A percentile compares a stretch with the other conserved stretches of the same genome.
Conservation (phyloP, 92 coral and sea anemone genomes). For the Bergia sp. region DNA sequence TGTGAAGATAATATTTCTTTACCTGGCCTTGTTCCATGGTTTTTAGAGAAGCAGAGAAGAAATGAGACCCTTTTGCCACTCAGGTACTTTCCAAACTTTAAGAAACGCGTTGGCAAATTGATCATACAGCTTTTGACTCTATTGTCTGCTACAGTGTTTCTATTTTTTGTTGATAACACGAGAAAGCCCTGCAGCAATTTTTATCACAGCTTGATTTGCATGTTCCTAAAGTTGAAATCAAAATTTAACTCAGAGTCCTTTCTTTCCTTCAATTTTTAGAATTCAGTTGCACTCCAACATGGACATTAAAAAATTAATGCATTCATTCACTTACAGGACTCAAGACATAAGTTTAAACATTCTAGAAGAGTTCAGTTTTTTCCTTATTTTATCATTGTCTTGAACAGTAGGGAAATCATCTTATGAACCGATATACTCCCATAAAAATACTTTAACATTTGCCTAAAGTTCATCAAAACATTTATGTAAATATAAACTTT, state of each 20-base stretch:
- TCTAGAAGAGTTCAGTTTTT: no score
- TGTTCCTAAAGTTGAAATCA: neutral
- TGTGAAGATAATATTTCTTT: neutral
- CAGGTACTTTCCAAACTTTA: neutral
- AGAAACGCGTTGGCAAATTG: neutral
- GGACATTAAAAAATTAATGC: neutral
- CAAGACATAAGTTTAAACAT: neutral
- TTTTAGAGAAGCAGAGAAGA: neutral
- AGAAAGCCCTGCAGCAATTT: conserved; percentile 14
- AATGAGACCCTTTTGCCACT: neutral
- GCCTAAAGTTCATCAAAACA: no score
- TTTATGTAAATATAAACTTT: no score
- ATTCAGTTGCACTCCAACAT: neutral
- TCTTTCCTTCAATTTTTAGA: neutral
- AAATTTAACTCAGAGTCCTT: neutral
- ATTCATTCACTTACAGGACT: no score
- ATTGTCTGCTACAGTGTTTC: neutral
- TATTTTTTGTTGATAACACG: neutral
- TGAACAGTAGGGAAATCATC: neutral
- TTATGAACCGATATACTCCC: neutral
- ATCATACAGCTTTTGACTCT: conserved; percentile 1
- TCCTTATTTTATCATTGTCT: neutral
- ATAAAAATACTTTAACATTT: no score
- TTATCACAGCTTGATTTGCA: neutral
- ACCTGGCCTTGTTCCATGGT: neutral